These are phyloP conservation scores for Hemicrepidius hirtus DNA, from an alignment of 2,888 invertebrate species.

Conservation along the genomic window DNA sequence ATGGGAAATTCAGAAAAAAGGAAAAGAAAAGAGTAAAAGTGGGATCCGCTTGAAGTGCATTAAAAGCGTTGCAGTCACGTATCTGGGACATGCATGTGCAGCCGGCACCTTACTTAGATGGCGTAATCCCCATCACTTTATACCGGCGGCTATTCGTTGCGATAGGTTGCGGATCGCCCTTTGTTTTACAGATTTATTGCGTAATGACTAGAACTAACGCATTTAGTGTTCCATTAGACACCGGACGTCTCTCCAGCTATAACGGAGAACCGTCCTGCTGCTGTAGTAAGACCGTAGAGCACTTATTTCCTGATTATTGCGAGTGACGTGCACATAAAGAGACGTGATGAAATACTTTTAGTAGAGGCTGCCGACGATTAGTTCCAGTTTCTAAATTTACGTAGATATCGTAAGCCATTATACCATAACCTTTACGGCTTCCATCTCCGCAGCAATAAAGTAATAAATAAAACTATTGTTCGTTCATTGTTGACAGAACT, in stretches of 20 bases:
- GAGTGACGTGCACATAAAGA: slow-evolving; percentile 51
- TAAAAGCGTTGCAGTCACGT: slow-evolving; percentile 42
- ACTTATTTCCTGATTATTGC: slow-evolving; percentile 50
- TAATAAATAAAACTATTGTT: slow-evolving; percentile 52
- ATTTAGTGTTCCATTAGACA: slow-evolving; percentile 55
- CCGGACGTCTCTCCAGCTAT: slow-evolving; percentile 45
- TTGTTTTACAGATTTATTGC: slow-evolving; percentile 51
- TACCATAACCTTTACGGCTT: slow-evolving; percentile 43
- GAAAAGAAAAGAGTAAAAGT: slow-evolving; percentile 2
- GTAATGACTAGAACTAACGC: slow-evolving; percentile 53
- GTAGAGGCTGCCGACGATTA: slow-evolving; percentile 52
- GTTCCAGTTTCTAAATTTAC: slow-evolving; percentile 58
- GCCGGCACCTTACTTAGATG: slow-evolving; percentile 38
- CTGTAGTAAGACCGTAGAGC: slow-evolving; percentile 40
- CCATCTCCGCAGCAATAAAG: slow-evolving; percentile 47
- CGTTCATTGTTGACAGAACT: slow-evolving; percentile 41
- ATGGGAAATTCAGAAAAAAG: background rate
- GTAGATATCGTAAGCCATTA: slow-evolving; percentile 57
- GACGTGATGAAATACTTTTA: slow-evolving; percentile 53
- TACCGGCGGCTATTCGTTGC: slow-evolving; percentile 43
- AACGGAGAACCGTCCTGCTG: slow-evolving; percentile 37
- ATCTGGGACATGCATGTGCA: slow-evolving; percentile 47
- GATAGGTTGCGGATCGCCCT: slow-evolving; percentile 48
- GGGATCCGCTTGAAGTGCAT: slow-evolving; percentile 14
- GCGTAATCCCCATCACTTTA: slow-evolving; percentile 9